Evolutionary conservation across 2,888 invertebrate genomes (phyloP).

Genomic region (Resseliella maxima): DNA sequence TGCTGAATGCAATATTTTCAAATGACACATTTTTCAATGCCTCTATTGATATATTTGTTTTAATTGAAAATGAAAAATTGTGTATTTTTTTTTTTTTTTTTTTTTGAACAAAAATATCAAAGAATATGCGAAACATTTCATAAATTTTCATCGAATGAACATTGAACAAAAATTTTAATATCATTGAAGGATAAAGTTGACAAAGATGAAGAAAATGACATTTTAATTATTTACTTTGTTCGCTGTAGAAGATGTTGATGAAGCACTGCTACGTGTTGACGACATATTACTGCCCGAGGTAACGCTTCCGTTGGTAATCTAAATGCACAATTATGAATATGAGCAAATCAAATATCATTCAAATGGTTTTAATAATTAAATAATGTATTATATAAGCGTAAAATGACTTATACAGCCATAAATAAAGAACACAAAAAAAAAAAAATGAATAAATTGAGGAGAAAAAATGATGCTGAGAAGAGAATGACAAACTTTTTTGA

Average conservation of each 20-base stretch:
- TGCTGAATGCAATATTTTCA: too few species aligned
- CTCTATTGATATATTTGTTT: too few species aligned
- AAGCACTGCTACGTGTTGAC: slow-evolving; percentile 26
- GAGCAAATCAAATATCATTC: neutral
- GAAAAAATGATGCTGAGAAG: too few species aligned
- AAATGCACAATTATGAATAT: neutral
- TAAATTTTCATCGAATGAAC: too few species aligned
- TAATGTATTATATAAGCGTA: neutral
- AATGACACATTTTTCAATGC: too few species aligned
- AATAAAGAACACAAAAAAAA: neutral
- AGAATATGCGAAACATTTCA: too few species aligned
- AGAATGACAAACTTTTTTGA: neutral
- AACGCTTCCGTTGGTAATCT: neutral
- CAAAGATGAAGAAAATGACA: neutral
- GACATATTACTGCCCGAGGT: neutral
- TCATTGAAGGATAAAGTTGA: too few species aligned
- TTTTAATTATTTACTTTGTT: slow-evolving; percentile 17
- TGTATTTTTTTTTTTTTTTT: too few species aligned
- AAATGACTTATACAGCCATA: neutral
- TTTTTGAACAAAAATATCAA: too few species aligned
- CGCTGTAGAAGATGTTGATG: neutral
- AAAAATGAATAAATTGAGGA: too few species aligned
- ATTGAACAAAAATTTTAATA: too few species aligned
- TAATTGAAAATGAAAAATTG: too few species aligned
- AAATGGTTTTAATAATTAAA: neutral